A percentile compares a stretch with the other conserved stretches of the same genome.
Conservation (phyloP, 2,797 vertebrate species). For the Champsocephalus gunnari region DNA sequence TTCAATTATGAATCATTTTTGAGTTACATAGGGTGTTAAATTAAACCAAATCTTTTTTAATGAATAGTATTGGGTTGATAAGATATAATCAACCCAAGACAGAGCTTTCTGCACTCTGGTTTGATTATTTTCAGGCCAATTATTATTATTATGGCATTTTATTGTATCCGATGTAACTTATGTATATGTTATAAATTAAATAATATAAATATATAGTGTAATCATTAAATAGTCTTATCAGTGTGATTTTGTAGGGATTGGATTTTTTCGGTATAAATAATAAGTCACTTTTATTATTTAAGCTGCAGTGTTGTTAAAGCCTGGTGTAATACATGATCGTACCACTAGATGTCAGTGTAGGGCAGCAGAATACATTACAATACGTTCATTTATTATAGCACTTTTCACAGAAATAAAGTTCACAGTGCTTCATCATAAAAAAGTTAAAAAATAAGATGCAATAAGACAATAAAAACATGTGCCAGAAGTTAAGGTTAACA, state of each 20-base stretch:
- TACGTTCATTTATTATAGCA: too few relatives aligned
- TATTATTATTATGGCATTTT: background rate
- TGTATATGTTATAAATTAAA: background rate
- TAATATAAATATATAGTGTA: background rate
- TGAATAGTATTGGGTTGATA: background rate
- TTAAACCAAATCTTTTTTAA: background rate
- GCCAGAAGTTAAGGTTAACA: too few relatives aligned
- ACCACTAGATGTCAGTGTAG: constrained; percentile 37
- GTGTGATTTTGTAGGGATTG: background rate
- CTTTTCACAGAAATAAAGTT: too few relatives aligned
- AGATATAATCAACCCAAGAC: background rate
- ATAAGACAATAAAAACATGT: too few relatives aligned
- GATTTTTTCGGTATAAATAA: too few relatives aligned
- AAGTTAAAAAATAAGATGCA: too few relatives aligned
- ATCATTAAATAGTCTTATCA: rapidly evolving
- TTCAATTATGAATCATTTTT: too few relatives aligned
- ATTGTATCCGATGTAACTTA: background rate
- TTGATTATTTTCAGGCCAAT: background rate
- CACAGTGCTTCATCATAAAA: too few relatives aligned
- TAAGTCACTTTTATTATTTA: background rate
- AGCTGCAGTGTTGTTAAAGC: background rate
- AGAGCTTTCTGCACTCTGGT: background rate
- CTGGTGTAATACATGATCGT: background rate
- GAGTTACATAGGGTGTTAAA: background rate
- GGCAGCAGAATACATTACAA: background rate